These are phyloP conservation scores for Xanthia togata DNA, from an alignment of 2,888 invertebrate species.

Conservation along the genomic window DNA sequence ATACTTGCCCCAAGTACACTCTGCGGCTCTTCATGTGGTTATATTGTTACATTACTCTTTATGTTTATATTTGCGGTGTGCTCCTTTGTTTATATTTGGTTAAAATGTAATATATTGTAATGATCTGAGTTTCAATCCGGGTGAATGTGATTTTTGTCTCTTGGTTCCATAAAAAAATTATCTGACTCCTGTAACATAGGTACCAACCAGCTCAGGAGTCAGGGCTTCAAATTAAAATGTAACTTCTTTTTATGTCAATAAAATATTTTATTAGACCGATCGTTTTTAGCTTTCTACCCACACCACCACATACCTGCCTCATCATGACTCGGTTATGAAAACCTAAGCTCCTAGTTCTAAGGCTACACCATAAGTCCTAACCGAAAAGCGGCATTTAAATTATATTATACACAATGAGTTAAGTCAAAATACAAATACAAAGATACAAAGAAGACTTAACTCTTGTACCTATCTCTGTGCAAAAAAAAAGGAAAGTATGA, in stretches of 20 bases:
- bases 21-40: slow-evolving; percentile 4
- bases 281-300: not conserved
- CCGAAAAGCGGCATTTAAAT: not conserved
- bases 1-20: not conserved
- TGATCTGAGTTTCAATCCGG: not conserved
- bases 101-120: not conserved
- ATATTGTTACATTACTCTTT: slow-evolving; percentile 14
- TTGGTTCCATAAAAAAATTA: not conserved
- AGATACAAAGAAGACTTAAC: too few species aligned
- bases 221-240: too few species aligned
- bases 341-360: not conserved
- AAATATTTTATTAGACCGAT: too few species aligned
- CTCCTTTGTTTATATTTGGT: not conserved
- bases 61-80: not conserved
- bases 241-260: too few species aligned
- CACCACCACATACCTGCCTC: not conserved
- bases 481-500: not conserved
- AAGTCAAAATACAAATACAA: too few species aligned
- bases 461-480: not conserved
- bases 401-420: too few species aligned
- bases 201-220: too few species aligned
- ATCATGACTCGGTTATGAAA: not conserved
- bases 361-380: not conserved
- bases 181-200: too few species aligned
- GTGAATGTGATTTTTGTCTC: too few species aligned